These are phyloP conservation scores for Platynereis dumerilii DNA, from an alignment of 2,888 invertebrate species.

Conservation along the genomic window DNA sequence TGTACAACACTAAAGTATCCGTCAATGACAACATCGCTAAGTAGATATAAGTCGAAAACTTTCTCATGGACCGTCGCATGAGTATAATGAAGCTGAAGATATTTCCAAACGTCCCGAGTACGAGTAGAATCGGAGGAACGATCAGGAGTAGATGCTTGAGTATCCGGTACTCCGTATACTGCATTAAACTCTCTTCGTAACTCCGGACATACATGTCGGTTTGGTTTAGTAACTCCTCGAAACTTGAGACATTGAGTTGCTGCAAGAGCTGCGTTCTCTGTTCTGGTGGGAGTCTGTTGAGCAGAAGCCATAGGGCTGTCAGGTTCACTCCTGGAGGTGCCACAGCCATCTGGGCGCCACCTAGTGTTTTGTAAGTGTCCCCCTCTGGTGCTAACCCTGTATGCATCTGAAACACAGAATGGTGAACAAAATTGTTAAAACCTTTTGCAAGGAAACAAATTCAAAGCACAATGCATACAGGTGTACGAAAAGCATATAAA, in stretches of 20 bases:
- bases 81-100: conserved; percentile 54
- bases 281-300: not conserved
- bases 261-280: not conserved
- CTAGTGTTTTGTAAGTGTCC: too few species aligned
- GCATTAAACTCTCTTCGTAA: conserved; percentile 22
- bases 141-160: conserved; percentile 48
- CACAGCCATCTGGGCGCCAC: too few species aligned
- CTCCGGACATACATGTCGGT: conserved; percentile 16
- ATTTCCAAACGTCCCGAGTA: conserved; percentile 59
- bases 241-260: not conserved
- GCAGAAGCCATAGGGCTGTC: conserved; percentile 2
- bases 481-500: too few species aligned
- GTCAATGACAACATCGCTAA: conserved; percentile 53
- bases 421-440: too few species aligned
- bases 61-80: conserved; percentile 48
- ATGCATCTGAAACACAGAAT: too few species aligned
- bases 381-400: too few species aligned
- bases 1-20: conserved; percentile 54
- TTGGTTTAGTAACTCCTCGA: not conserved
- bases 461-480: too few species aligned
- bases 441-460: too few species aligned
- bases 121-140: conserved; percentile 51
- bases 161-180: conserved; percentile 28
- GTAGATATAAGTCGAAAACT: conserved; percentile 56
- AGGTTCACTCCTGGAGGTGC: not conserved